phyloP scores from a whole-genome alignment of 2,888 invertebrate genomes.

The Parnassius orleans region DNA sequence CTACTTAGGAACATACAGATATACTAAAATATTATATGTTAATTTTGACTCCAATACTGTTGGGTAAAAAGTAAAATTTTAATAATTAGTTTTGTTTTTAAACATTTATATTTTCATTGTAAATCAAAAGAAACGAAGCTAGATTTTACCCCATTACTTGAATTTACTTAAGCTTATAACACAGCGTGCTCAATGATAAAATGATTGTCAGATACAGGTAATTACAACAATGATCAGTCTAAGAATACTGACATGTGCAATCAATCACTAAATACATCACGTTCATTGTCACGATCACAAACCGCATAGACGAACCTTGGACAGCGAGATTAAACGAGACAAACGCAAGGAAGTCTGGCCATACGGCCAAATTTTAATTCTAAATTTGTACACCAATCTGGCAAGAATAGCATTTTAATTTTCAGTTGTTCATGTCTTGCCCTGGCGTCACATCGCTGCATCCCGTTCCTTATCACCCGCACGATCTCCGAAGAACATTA shows the following conservation, averaged over 20 bases:
- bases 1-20: too few relatives aligned
- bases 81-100: too few relatives aligned
- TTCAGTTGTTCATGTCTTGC: constrained; percentile 80
- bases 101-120: too few relatives aligned
- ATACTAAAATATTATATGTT: too few relatives aligned
- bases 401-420: constrained; percentile 76
- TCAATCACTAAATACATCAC: constrained; percentile 39
- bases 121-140: too few relatives aligned
- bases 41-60: too few relatives aligned
- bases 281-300: constrained; percentile 38
- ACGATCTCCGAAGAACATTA: constrained; percentile 42
- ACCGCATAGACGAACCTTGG: constrained; percentile 46
- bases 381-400: constrained; percentile 77
- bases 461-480: constrained; percentile 59
- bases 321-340: constrained; percentile 48
- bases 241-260: constrained; percentile 29
- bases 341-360: constrained; percentile 56
- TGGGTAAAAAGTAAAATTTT: too few relatives aligned
- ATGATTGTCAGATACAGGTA: not conserved
- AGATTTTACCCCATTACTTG: too few relatives aligned
- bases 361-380: constrained; percentile 70
- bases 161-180: too few relatives aligned
- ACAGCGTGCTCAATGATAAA: too few relatives aligned
- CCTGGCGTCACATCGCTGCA: constrained; percentile 72
- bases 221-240: not conserved